These are phyloP conservation scores for Euclidia mi DNA, from an alignment of 2,888 invertebrate genomes.

Conservation along the genomic window DNA sequence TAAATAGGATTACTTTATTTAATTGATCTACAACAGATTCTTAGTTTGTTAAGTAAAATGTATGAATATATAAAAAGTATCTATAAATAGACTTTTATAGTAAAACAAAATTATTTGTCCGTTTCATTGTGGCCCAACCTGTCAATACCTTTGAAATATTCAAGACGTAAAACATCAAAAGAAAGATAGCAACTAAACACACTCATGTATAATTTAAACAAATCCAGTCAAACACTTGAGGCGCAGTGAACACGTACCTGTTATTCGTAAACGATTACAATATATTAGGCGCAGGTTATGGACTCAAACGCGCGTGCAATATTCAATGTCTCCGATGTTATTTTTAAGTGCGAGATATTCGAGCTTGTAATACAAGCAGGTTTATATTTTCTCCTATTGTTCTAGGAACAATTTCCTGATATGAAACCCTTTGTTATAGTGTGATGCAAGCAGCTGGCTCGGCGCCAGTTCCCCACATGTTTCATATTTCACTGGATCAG, in stretches of 20 bases:
- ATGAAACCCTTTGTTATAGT: conserved; percentile 85
- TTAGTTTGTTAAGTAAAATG: no score
- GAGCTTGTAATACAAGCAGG: conserved; percentile 66
- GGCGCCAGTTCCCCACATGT: conserved; percentile 81
- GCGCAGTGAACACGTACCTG: background rate
- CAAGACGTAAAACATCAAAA: no score
- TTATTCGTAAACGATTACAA: background rate
- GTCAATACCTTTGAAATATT: no score
- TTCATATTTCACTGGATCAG: conserved; percentile 87
- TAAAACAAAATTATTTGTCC: no score
- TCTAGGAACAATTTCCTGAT: conserved; percentile 84
- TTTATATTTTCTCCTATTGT: conserved; percentile 80
- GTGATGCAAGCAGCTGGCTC: conserved; percentile 84
- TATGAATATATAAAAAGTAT: no score
- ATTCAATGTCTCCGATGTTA: conserved; percentile 52
- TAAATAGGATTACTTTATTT: no score
- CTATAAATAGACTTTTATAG: no score
- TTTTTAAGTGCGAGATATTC: conserved; percentile 58
- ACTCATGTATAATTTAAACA: no score
- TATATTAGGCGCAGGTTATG: conserved; percentile 19
- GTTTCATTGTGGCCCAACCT: no score
- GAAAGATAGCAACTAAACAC: no score
- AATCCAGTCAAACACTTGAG: no score
- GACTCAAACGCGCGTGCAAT: conserved; percentile 17
- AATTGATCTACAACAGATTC: no score